Base-by-base conservation (phyloP, 2,888 invertebrate genomes). In the Spodoptera exigua region DNA sequence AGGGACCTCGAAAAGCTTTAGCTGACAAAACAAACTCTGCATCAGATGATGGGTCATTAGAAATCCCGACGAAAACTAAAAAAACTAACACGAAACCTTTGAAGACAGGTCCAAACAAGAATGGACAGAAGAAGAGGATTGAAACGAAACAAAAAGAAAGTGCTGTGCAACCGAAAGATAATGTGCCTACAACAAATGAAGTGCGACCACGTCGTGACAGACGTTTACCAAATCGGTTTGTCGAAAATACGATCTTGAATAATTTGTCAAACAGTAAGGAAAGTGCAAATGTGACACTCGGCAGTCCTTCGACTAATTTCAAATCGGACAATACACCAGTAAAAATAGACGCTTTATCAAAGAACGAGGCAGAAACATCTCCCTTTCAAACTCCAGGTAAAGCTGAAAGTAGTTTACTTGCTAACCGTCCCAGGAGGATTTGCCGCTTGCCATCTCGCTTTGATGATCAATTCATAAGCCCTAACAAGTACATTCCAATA, bases 1-100 rank as follows among this genome's bases (percentile, higher is more conserved):
- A 87, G 65, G 57, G 75, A 2, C 62, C 76, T 12, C 79, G 91
- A 58, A 90, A 87, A 76, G 87, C 87, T 49, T 80, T 93, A 67
- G 86, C 88, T 1, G 92, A 93, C 65, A 92, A 91, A 84, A 93
- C 92, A 0, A 93, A 92, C 67, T 92, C 93, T 0, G 87, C 90
- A 11, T 92, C 92, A 1, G 93, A 92, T 73, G 91, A 92, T 49
- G 89, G 78, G 10, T 85, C 87, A 0, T 55, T 76, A 3, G 81
- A 86, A 61, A 57, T 70, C 21, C 57, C 62, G 2, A 79, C 61
- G 1, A 81, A 62, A 44, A n/a, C 56, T 10, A 72, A 66, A 57
- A 83, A 82, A 65, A 55, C 55, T 32, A 44, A 49, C 7, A 56
- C 43, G 16, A 70, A 68, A 52, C 46, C 10, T 40, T 43, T 40